Base-by-base conservation (phyloP, 2,888 invertebrate species). In the Psococerastis gibbosa region DNA sequence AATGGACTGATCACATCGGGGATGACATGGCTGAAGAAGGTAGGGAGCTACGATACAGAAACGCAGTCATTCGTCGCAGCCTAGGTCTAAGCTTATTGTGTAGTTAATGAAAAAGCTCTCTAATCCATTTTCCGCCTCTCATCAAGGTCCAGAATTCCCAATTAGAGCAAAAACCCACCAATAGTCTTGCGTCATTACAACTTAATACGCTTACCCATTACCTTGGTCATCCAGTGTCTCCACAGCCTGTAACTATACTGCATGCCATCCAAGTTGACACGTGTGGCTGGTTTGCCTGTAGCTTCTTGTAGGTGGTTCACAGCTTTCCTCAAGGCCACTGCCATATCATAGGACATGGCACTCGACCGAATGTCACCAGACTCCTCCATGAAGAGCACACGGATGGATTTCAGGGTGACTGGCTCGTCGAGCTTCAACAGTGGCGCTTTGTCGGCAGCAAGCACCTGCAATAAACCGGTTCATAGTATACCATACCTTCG, bases 161-260 rank as follows among this genome's bases (percentile, higher is more conserved):
- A n/a, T n/a, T n/a, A n/a, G n/a, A n/a, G n/a, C n/a, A n/a, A n/a
- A n/a, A n/a, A n/a, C n/a, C n/a, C n/a, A n/a, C n/a, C n/a, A n/a
- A n/a, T n/a, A n/a, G n/a, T n/a, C n/a, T n/a, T n/a, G n/a, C n/a
- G n/a, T n/a, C n/a, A n/a, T n/a, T n/a, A n/a, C n/a, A n/a, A n/a
- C n/a, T n/a, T n/a, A n/a, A n/a, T n/a, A n/a, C n/a, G n/a, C n/a
- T n/a, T n/a, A n/a, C n/a, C n/a, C n/a, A n/a, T n/a, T 59, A 85
- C 85, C 52, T 70, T 67, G 1, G 69, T 67, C 77, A 85, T 78
- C 70, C 75, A 75, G 58, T 78, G 75, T 20, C 75, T 67, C 83
- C 84, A 87, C 51, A 84, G 59, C 48, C 68, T 67, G 47, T 64
- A 71, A 54, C 73, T 71, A 52, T 75, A 66, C 54, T 67, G 64